Evolutionary conservation across 2,113 vertebrate species (phyloP).

Genomic region (Hippoglossus stenolepis): DNA sequence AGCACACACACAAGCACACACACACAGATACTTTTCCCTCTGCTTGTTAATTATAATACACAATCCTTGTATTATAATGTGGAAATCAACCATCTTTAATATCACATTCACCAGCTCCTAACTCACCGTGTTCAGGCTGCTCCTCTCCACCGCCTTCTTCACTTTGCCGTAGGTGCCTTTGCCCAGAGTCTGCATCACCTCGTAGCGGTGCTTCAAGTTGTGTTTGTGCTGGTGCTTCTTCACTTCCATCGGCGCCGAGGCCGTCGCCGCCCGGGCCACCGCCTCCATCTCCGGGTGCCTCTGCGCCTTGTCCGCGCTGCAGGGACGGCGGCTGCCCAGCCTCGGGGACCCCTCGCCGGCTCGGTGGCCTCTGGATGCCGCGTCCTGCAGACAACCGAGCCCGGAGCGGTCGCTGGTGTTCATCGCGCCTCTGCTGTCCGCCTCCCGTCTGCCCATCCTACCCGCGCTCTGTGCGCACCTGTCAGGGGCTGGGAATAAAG

Average conservation of each 20-base stretch:
- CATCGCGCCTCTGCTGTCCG: constrained; percentile 67
- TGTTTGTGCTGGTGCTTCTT: constrained; percentile 87
- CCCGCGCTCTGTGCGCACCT: constrained; percentile 47
- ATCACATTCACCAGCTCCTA: not conserved
- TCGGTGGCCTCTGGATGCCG: constrained; percentile 45
- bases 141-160: constrained; percentile 83
- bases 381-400: constrained; percentile 67
- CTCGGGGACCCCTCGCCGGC: constrained; percentile 24
- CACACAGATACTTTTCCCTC: too few relatives aligned
- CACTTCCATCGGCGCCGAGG: constrained; percentile 63
- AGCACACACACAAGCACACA: not conserved
- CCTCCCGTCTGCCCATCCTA: constrained; percentile 77
- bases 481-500: not conserved
- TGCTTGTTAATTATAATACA: too few relatives aligned
- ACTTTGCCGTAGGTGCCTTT: constrained; percentile 86
- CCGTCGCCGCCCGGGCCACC: not conserved
- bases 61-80: too few relatives aligned
- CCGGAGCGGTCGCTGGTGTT: constrained; percentile 62
- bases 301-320: not conserved
- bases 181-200: constrained; percentile 85
- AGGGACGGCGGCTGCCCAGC: not conserved
- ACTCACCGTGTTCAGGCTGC: constrained; percentile 80
- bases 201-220: constrained; percentile 84
- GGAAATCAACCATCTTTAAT: too few relatives aligned
- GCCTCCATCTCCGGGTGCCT: constrained; percentile 15